These are phyloP conservation scores for Felis catus DNA, from an alignment of 2,113 vertebrate genomes.

Conservation along the genomic window F.catus_Fca126_mat1.0 CM031424.1:61052001-61052500, in stretches of 20 bases:
- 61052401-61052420: neutral
- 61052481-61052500: neutral
- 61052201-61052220: neutral
- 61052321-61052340: neutral
- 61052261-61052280: neutral
- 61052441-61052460: neutral
- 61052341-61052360: neutral
- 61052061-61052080: neutral
- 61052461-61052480: neutral
- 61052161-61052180: neutral
- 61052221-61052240: accelerated
- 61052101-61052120: neutral
- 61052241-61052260: neutral
- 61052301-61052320: neutral
- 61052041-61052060: neutral
- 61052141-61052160: neutral
- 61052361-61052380: neutral
- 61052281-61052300: accelerated
- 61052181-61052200: no score
- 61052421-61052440: neutral
- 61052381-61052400: neutral
- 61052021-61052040: neutral
- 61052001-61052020: neutral
- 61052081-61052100: neutral
- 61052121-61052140: neutral